These are phyloP conservation scores for Lytechinus pictus DNA, from an alignment of 35 echinoderm and acorn worm species.

Conservation along the genomic window DNA sequence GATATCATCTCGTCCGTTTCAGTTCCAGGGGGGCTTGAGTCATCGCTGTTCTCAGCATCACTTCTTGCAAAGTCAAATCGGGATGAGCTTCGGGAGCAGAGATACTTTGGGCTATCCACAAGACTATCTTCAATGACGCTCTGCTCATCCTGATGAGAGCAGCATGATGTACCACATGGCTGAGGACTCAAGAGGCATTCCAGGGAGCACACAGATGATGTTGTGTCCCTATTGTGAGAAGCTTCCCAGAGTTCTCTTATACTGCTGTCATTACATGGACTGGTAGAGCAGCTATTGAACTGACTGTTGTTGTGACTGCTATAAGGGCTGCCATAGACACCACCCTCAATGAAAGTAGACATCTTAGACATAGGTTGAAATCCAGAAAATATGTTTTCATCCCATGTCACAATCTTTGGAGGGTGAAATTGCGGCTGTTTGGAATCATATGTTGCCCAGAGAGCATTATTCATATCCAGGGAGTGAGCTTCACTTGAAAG, in stretches of 20 bases:
- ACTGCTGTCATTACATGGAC: constrained; percentile 82
- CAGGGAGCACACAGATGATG: constrained; percentile 73
- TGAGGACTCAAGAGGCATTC: constrained; percentile 77
- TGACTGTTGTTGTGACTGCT: constrained; percentile 94
- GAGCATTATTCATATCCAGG: constrained; percentile 86
- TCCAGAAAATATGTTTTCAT: constrained; percentile 65
- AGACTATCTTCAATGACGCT: constrained; percentile 91
- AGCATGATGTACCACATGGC: constrained; percentile 7
- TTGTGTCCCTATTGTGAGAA: constrained; percentile 61
- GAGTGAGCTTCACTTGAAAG: constrained; percentile 35
- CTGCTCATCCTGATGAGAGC: constrained; percentile 73
- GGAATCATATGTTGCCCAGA: constrained; percentile 96
- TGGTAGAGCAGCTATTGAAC: constrained; percentile 92
- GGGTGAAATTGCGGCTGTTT: constrained; percentile 66
- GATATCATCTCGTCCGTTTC: constrained; percentile 97
- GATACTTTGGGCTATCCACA: constrained; percentile 85
- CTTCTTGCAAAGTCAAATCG: constrained; percentile 94
- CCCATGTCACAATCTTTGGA: constrained; percentile 93
- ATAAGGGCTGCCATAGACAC: constrained; percentile 98
- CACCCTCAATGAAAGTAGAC: constrained; percentile 86
- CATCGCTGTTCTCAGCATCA: constrained; percentile 63
- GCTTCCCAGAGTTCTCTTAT: constrained; percentile 87
- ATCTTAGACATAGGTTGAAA: constrained; percentile 54
- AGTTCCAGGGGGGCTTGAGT: constrained; percentile 69
- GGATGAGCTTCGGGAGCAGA: constrained; percentile 91